A percentile compares a stretch with the other conserved stretches of the same genome.
Evolutionary conservation across 2,797 vertebrate genomes (phyloP).

Genomic region (Tapera naevia): DNA sequence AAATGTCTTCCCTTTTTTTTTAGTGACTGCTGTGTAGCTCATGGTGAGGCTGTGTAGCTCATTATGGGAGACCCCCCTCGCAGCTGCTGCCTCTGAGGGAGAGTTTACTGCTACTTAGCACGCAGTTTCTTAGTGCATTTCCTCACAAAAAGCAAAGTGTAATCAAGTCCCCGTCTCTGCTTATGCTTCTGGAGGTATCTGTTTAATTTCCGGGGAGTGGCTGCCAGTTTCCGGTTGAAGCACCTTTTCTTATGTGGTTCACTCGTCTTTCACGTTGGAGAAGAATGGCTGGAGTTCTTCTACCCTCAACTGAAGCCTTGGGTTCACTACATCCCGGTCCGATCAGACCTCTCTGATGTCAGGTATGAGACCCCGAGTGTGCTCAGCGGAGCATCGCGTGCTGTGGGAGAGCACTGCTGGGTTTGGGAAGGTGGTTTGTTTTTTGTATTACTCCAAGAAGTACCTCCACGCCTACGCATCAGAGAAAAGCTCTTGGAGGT

Average conservation of each 20-base stretch:
- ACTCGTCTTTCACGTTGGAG: constrained; percentile 92
- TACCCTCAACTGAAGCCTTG: constrained; percentile 93
- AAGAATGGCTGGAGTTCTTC: constrained; percentile 96
- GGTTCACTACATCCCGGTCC: constrained; percentile 95
- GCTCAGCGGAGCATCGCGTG: neutral
- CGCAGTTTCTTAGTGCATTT: neutral
- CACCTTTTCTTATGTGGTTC: constrained; percentile 97
- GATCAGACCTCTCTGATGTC: constrained; percentile 89
- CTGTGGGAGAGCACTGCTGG: neutral
- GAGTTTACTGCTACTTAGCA: neutral
- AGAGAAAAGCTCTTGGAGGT: neutral
- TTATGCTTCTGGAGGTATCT: constrained; percentile 83
- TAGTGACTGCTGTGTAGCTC: neutral
- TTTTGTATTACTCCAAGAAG: neutral
- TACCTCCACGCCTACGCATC: neutral
- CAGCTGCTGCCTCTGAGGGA: neutral
- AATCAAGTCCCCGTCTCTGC: neutral
- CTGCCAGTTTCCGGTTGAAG: constrained; percentile 96
- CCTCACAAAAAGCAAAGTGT: neutral
- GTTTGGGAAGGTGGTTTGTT: neutral
- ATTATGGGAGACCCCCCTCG: neutral
- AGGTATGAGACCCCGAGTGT: constrained; percentile 74
- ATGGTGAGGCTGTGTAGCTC: neutral
- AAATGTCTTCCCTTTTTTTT: neutral
- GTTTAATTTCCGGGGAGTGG: constrained; percentile 97